These are phyloP conservation scores for Nipponia nippon DNA, from an alignment of 2,113 vertebrate species.

Conservation along the genomic window DNA sequence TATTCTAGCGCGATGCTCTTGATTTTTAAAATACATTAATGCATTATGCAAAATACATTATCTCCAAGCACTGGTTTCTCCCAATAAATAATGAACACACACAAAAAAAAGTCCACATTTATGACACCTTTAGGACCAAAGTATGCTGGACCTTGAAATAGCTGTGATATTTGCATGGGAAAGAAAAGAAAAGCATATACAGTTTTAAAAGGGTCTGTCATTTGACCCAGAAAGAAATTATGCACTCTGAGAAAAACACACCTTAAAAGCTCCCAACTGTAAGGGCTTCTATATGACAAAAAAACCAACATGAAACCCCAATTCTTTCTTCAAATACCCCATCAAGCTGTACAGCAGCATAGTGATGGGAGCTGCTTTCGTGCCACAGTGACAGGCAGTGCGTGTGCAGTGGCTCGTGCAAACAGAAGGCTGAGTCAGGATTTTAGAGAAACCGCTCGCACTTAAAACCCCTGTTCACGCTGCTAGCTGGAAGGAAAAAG, in stretches of 20 bases:
- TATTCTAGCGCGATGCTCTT: not conserved
- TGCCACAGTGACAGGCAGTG: accelerated
- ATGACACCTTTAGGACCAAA: not conserved
- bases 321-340: not conserved
- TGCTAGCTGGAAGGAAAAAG: not conserved
- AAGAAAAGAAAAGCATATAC: not conserved
- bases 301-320: not conserved
- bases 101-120: not conserved
- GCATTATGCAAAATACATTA: not conserved
- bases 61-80: not conserved
- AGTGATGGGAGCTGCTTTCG: not conserved
- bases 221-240: not conserved
- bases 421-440: not conserved
- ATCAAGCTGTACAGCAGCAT: too few relatives aligned
- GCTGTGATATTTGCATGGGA: not conserved
- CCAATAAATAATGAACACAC: not conserved
- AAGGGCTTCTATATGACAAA: not conserved
- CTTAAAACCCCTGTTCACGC: accelerated
- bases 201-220: not conserved
- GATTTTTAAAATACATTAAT: not conserved
- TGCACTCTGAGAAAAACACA: not conserved
- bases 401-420: not conserved
- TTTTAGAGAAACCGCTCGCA: not conserved
- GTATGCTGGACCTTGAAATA: not conserved
- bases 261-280: not conserved